Conservation (phyloP, 2,113 vertebrate genomes). For the Coregonus clupeaformis region DNA sequence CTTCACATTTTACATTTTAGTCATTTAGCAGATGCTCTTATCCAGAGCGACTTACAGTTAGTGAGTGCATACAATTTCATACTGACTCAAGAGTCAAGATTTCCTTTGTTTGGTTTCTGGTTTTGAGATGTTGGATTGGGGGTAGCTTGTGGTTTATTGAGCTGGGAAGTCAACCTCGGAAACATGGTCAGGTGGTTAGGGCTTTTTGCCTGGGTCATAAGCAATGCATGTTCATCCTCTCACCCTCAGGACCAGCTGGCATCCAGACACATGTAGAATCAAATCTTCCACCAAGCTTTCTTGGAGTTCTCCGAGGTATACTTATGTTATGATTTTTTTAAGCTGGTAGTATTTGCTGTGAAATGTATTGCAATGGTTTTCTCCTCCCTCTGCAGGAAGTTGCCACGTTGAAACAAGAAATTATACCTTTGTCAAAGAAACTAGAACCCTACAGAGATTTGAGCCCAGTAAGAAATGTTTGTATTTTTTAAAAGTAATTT, state of each 20-base stretch:
- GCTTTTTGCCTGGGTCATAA: background rate
- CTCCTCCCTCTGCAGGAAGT: constrained; percentile 71
- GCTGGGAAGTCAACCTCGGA: no score
- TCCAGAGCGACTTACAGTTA: no score
- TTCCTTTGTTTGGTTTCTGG: background rate
- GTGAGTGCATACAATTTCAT: no score
- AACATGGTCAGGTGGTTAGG: background rate
- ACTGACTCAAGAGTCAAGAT: no score
- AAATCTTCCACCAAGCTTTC: constrained; percentile 79
- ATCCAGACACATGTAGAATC: constrained; percentile 73
- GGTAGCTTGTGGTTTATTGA: no score
- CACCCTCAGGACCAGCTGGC: constrained; percentile 72
- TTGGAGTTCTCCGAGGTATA: constrained; percentile 76
- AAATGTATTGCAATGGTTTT: constrained; percentile 18
- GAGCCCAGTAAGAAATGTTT: constrained; percentile 74
- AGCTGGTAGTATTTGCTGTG: constrained; percentile 1
- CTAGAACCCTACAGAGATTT: constrained; percentile 79
- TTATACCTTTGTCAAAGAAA: constrained; percentile 70
- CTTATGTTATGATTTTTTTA: background rate
- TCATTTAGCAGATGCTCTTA: no score
- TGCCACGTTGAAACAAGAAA: constrained; percentile 69
- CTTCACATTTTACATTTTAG: no score
- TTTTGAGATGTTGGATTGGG: background rate
- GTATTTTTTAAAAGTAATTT: background rate
- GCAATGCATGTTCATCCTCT: background rate